Conservation (phyloP, 2,113 vertebrate genomes). For the Phocoena phocoena region DNA sequence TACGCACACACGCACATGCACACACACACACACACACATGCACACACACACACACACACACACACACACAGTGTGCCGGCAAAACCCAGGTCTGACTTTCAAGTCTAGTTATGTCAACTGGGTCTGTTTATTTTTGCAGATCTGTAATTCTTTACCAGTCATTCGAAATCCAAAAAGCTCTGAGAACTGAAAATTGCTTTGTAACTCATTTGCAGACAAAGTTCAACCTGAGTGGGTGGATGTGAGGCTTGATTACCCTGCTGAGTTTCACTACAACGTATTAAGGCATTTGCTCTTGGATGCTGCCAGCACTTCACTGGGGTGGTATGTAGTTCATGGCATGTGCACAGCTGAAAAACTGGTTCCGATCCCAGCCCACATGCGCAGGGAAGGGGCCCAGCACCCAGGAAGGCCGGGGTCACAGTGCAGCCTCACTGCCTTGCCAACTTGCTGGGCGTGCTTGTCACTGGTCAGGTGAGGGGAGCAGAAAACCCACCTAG, state of each 20-base stretch:
- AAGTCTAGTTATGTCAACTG: neutral
- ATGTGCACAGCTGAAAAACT: neutral
- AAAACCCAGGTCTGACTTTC: neutral
- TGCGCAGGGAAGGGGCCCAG: neutral
- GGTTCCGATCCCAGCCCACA: neutral
- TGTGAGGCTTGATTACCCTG: neutral
- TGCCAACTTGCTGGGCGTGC: rapidly evolving
- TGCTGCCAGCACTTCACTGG: neutral
- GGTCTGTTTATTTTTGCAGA: neutral
- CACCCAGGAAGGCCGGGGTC: neutral
- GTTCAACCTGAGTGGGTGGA: neutral
- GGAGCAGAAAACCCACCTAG: neutral
- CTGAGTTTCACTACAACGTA: neutral
- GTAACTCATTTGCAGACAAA: neutral
- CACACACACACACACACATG: neutral
- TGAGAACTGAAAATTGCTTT: neutral
- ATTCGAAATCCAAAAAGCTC: neutral
- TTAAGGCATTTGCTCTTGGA: neutral
- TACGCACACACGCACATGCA: rapidly evolving
- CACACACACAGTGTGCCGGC: rapidly evolving
- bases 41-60: neutral
- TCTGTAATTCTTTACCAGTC: neutral
- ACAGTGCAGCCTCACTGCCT: rapidly evolving
- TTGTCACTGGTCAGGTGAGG: rapidly evolving
- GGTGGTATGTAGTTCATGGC: neutral